These are phyloP conservation scores for Orchestes rusci DNA, from an alignment of 2,888 invertebrate genomes.

Conservation along the genomic window DNA sequence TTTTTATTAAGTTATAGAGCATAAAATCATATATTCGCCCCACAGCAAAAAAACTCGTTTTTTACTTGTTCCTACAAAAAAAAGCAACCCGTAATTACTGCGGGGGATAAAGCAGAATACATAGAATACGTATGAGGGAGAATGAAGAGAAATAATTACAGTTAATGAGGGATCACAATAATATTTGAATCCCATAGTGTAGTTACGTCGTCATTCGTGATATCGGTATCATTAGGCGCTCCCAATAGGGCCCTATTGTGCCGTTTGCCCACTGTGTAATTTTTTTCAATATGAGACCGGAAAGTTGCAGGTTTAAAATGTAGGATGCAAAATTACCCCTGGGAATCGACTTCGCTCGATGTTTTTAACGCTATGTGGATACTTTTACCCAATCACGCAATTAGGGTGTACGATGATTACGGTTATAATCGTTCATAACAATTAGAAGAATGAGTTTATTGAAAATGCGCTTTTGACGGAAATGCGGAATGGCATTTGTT, in stretches of 20 bases:
- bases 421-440: slow-evolving; percentile 34
- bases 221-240: slow-evolving; percentile 36
- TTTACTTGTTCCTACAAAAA: slow-evolving; percentile 18
- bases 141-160: slow-evolving; percentile 33
- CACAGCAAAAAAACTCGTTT: slow-evolving; percentile 20
- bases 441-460: slow-evolving; percentile 23
- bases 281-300: slow-evolving; percentile 24
- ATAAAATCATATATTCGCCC: slow-evolving; percentile 30
- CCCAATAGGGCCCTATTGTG: slow-evolving; percentile 31
- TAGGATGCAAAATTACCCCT: slow-evolving; percentile 32
- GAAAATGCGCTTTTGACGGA: background rate
- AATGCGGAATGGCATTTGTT: too few relatives aligned
- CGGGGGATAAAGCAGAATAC: slow-evolving; percentile 12
- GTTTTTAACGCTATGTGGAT: slow-evolving; percentile 30
- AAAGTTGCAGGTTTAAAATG: slow-evolving; percentile 29
- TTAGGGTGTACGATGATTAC: slow-evolving; percentile 35
- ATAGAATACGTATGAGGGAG: slow-evolving; percentile 17
- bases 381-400: slow-evolving; percentile 36
- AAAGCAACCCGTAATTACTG: slow-evolving; percentile 18
- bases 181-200: slow-evolving; percentile 32
- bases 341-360: slow-evolving; percentile 34
- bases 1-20: slow-evolving; percentile 26
- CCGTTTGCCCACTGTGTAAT: slow-evolving; percentile 27
- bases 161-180: slow-evolving; percentile 37
- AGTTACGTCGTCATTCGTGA: slow-evolving; percentile 36